Evolutionary conservation across 2,113 vertebrate species (phyloP).

Genomic region (Balaenoptera acutorostrata): DNA sequence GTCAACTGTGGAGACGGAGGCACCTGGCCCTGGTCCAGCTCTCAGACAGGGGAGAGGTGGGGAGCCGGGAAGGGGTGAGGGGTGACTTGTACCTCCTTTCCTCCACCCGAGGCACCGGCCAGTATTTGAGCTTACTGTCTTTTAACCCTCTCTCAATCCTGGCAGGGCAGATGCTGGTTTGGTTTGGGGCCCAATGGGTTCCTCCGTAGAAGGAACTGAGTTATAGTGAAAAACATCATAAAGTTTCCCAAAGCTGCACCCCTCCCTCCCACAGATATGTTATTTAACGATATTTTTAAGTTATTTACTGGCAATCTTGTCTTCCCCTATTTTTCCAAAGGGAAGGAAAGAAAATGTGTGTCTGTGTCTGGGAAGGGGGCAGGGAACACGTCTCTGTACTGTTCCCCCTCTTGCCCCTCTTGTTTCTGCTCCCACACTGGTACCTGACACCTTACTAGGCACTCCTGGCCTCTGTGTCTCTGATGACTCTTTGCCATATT

Average conservation of each 20-base stretch:
- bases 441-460: background rate
- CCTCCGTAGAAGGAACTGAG: background rate
- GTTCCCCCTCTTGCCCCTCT: background rate
- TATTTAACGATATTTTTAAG: background rate
- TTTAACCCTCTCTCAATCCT: background rate
- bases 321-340: background rate
- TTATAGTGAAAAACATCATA: background rate
- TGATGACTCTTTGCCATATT: background rate
- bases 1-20: background rate
- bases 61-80: background rate
- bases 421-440: background rate
- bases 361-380: background rate
- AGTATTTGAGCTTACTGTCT: background rate
- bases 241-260: background rate
- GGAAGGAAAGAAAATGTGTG: background rate
- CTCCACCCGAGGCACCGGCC: background rate
- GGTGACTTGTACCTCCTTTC: background rate
- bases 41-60: background rate
- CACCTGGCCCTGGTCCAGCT: background rate
- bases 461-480: background rate
- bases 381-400: background rate
- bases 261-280: fast-evolving
- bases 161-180: background rate
- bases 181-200: background rate
- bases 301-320: background rate